These are phyloP conservation scores for Arctocebus calabarensis DNA, from an alignment of 2,797 vertebrate genomes.

Conservation along the genomic window DNA sequence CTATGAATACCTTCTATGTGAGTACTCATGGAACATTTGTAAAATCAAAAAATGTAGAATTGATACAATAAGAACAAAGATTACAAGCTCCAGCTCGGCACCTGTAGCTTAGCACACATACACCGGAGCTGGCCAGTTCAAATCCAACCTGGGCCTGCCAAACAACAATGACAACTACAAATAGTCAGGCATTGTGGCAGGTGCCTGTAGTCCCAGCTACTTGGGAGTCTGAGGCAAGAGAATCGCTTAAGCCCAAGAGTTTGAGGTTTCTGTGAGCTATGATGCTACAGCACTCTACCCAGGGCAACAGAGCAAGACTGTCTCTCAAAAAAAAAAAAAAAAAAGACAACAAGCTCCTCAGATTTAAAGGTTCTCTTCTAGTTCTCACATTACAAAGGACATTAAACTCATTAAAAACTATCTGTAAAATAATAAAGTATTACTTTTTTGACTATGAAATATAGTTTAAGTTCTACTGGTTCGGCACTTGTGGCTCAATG, in stretches of 20 bases:
- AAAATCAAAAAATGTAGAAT: constrained; percentile 12
- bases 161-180: too few relatives aligned
- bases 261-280: too few relatives aligned
- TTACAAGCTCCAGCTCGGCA: background rate
- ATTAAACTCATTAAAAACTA: constrained; percentile 43
- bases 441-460: background rate
- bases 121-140: too few relatives aligned
- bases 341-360: background rate
- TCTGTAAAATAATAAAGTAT: background rate
- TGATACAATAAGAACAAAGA: constrained; percentile 23
- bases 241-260: too few relatives aligned
- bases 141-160: too few relatives aligned
- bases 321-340: background rate
- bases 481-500: too few relatives aligned
- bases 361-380: background rate
- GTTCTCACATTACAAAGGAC: constrained; percentile 9
- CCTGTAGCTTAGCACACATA: too few relatives aligned
- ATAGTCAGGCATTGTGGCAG: too few relatives aligned
- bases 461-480: background rate
- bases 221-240: too few relatives aligned
- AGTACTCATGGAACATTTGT: background rate
- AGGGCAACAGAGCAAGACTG: too few relatives aligned
- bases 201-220: too few relatives aligned
- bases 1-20: background rate
- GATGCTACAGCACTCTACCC: too few relatives aligned